A percentile compares a stretch with the other conserved stretches of the same genome.
Conservation (phyloP, 2,797 vertebrate genomes). For the Pseudochirops cupreus region DNA sequence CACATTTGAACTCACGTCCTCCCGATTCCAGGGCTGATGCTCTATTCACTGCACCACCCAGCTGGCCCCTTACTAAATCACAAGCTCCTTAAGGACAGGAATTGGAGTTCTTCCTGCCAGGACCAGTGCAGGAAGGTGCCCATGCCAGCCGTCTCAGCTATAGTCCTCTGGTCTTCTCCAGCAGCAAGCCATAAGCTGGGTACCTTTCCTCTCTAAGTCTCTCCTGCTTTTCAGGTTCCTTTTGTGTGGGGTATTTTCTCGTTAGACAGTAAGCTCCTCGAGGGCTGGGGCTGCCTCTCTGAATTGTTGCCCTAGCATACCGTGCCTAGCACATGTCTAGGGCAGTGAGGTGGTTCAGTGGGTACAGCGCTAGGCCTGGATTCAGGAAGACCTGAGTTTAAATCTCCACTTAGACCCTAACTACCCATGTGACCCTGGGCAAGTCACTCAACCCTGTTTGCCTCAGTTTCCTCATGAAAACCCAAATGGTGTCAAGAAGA, state of each 20-base stretch:
- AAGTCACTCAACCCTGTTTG: not conserved
- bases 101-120: too few species aligned
- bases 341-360: not conserved
- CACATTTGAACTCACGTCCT: too few species aligned
- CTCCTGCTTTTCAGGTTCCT: not conserved
- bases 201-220: not conserved
- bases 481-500: not conserved
- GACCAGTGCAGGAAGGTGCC: too few species aligned
- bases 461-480: not conserved
- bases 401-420: not conserved
- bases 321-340: not conserved
- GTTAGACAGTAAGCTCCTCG: not conserved
- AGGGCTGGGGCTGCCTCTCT: not conserved
- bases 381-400: not conserved
- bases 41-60: too few species aligned
- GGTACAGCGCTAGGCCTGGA: not conserved
- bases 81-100: not conserved
- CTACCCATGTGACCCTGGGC: not conserved
- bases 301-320: not conserved
- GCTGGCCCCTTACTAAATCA: not conserved
- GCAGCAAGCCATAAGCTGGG: not conserved
- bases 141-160: not conserved
- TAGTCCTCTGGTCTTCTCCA: not conserved
- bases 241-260: not conserved
- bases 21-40: too few species aligned